Evolutionary conservation across 2,888 invertebrate species (phyloP), one percentile per base, ranked within the genome.

Genomic region (Drosophila prolongata): DNA sequence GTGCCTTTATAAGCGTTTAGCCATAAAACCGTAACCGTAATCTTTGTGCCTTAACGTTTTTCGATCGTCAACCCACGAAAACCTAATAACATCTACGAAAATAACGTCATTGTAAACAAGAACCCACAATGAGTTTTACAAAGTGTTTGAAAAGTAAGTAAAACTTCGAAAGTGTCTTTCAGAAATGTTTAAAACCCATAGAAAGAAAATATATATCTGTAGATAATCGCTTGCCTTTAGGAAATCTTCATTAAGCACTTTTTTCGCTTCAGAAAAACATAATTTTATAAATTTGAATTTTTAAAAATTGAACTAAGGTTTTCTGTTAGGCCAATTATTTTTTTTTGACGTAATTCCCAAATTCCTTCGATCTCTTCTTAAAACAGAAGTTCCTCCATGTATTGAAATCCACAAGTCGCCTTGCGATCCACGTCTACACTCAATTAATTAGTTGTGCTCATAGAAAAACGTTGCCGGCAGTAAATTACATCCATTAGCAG

Each of bases 401-500:
- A 10, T 44, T 24, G 2, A 10, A 47, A n/a, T 47, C 46, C 14
- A 47, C 50, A 67, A 52, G 35, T 38, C 19, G 35, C 24, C 14
- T 57, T 50, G 75, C 74, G 72, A 78, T 78, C 79, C 80, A 76
- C 64, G 44, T 44, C 59, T 44, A 9, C 40, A 60, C 19, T 35
- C 73, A 86, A 84, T 83, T 83, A 84, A 86, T 84, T 84, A 84
- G 86, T 69, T 62, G 56, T 69, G 67, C 59, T 68, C 71, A 71
- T 76, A 66, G 73, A 54, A 76, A 60, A 73, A 70, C 56, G 75
- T 76, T 55, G 68, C 43, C 68, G 83, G 74, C 76, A 47, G 80
- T 84, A 83, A 83, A 86, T 84, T 86, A 76, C 71, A 76, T 87
- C 89, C 90, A 90, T 90, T 90, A 90, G 89, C 79, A 70, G 73